These are phyloP conservation scores for Notiomystis cincta DNA, from an alignment of 2,113 vertebrate species.

Conservation along the genomic window DNA sequence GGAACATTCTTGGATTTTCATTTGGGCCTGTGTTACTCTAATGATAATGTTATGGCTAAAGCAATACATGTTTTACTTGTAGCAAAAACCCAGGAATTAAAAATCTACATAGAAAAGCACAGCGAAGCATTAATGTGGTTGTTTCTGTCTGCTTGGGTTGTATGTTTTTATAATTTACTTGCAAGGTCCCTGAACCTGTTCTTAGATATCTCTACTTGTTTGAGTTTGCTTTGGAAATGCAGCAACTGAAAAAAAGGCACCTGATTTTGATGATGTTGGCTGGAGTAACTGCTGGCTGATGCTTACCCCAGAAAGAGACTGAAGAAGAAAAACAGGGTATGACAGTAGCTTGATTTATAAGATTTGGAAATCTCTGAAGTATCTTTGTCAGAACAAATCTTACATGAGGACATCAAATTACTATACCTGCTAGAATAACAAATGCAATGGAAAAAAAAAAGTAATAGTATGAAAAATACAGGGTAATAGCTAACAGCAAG, in stretches of 20 bases:
- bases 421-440: neutral
- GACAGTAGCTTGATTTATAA: constrained; percentile 1
- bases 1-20: neutral
- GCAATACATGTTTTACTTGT: neutral
- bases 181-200: neutral
- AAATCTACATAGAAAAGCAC: neutral
- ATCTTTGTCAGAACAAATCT: neutral
- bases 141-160: neutral
- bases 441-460: neutral
- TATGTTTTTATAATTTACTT: constrained; percentile 5
- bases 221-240: constrained; percentile 34
- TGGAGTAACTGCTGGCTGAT: neutral
- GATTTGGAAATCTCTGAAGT: neutral
- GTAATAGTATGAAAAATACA: neutral
- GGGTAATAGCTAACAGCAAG: neutral
- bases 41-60: neutral
- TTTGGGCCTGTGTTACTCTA: neutral
- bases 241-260: neutral
- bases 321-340: constrained; percentile 9
- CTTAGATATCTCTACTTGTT: neutral
- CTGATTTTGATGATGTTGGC: constrained; percentile 20
- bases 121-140: neutral
- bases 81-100: neutral
- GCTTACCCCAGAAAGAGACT: neutral
- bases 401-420: neutral